Conservation (phyloP, 2,888 invertebrate genomes). For the Herminia tarsipennalis region DNA sequence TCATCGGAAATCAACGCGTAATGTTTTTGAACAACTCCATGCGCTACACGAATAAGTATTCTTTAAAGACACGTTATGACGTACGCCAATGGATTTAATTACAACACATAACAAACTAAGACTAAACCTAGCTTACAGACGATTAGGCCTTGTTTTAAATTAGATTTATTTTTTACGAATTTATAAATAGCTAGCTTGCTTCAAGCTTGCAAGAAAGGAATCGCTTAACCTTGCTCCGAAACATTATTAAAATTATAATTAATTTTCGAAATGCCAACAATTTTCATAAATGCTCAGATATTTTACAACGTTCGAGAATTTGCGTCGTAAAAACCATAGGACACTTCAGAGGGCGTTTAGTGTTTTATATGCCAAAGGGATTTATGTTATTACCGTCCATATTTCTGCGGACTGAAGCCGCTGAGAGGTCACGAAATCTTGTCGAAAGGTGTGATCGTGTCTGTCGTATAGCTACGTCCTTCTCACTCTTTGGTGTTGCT, state of each 20-base stretch:
- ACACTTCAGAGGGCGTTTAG: constrained; percentile 82
- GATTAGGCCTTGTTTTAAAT: constrained; percentile 1
- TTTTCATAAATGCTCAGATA: constrained; percentile 68
- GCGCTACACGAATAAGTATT: background rate
- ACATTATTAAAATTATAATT: constrained; percentile 34
- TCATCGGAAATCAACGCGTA: constrained; percentile 46
- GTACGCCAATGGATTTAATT: no score
- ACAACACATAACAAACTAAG: background rate
- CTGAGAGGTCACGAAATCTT: constrained; percentile 85
- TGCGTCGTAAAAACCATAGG: constrained; percentile 72
- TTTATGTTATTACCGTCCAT: constrained; percentile 86
- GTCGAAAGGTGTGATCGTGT: constrained; percentile 63
- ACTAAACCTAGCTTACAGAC: no score
- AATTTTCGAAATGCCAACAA: constrained; percentile 52
- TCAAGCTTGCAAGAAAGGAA: constrained; percentile 3
- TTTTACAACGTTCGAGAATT: constrained; percentile 58
- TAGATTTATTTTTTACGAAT: background rate
- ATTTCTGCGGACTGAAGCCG: constrained; percentile 83
- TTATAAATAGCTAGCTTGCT: no score
- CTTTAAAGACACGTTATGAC: no score
- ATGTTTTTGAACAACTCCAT: constrained; percentile 35
- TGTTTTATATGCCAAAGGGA: constrained; percentile 86
- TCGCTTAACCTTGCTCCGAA: background rate
- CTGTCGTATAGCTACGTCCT: constrained; percentile 58
- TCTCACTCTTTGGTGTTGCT: constrained; percentile 65